Evolutionary conservation across 2,113 vertebrate species (phyloP), one percentile per base, ranked within the genome.

Genomic region (Percopsis transmontana): DNA sequence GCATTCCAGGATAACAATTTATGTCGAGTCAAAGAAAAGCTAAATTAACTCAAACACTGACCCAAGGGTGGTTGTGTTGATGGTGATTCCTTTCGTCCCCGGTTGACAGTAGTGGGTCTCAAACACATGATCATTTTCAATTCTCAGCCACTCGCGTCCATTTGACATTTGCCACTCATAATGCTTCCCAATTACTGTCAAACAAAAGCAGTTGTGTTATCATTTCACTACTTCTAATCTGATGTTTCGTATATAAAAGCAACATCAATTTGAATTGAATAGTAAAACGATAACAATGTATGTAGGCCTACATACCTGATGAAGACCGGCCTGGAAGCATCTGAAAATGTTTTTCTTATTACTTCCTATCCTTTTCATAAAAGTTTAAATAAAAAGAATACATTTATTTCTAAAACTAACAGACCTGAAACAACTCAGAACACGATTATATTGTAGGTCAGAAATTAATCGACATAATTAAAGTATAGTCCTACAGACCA

Each of bases 101-200:
- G 86, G 83, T 4, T 89, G 84, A 69, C 88, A 86, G 76, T 91
- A 91, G 48, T 91, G 87, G 9, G 76, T 47, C 59, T 91, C 89
- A 2, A 91, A 89, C 51, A 91, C 69, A 24, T 75, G 38, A 54
- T 89, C 84, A 8, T 91, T 82, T 4, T 58, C 23, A 1, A 90
- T 74, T 2, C 5, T 20, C 24, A 11, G 27, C 87, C 86, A 87
- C 42, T 58, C n/a, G 0, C 7, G 9, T 9, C 75, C 82, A 15
- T 33, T 2, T 8, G 11, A 65, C 50, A 90, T 50, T 66, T 83
- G 75, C 90, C 90, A 91, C 70, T 79, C 68, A 33, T 60, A 87
- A 16, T 42, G 24, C 33, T 85, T 90, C 41, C n/a, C 73, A 52
- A 5, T 44, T 3, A 6, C 80, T 85, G 57, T n/a, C 15, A 70